Evolutionary conservation across 2,888 invertebrate genomes (phyloP), one percentile per base, ranked within the genome.

Genomic region (Mantis religiosa): DNA sequence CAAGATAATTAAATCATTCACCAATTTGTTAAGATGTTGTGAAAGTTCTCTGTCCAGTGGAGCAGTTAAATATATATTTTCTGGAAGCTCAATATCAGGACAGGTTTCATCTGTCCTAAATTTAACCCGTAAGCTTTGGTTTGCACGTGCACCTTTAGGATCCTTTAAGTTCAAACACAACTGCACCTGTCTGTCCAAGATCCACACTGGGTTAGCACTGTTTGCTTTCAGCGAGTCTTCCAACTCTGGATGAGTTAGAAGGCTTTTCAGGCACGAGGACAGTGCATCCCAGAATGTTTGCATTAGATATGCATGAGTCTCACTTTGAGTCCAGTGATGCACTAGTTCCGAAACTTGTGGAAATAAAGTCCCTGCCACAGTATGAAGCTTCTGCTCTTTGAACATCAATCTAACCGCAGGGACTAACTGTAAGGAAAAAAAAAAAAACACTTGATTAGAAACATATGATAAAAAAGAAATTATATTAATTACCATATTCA

Each of bases 121-220:
- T 91, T 94, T 94, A 0, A 96, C 95, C 91, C 94, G 95, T 91
- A 93, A 94, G 91, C 92, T 94, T 91, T 93, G 94, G 27, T 83
- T 88, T 27, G 20, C 87, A 12, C 84, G 71, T 20, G 47, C 41
- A 12, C 28, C 34, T 12, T 71, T 87, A n/a, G 89, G 89, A 82
- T 89, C 71, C 82, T 88, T 89, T 28, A 90, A 25, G n/a, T 47
- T 87, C n/a, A 90, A 82, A 71, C 89, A 88, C 15, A 90, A 85
- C n/a, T 89, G 87, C 28, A 88, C 88, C n/a, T 89, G 89, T 88
- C 85, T 88, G n/a, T 87, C 81, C 28, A 88, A 84, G 30, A 88
- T 82, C 88, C 89, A 88, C 6, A 41, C 28, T 28, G 85, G 54
- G 82, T 20, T 30, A 27, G 83, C 28, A 83, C 54, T 71, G 8